These are phyloP conservation scores for Colossoma macropomum DNA, from an alignment of 2,113 vertebrate genomes.

Conservation along the genomic window DNA sequence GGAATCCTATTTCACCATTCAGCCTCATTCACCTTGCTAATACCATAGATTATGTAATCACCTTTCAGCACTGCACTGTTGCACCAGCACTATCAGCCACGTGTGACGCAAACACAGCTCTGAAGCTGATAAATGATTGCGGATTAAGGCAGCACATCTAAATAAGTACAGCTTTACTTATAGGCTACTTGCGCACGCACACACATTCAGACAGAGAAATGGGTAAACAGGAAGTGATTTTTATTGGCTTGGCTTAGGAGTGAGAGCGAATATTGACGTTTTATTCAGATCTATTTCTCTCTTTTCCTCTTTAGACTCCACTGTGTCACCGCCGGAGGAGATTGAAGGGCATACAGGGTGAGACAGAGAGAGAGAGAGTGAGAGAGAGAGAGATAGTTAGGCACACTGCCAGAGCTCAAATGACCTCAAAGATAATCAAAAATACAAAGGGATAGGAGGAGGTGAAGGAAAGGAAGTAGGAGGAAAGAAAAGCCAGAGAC, in stretches of 20 bases:
- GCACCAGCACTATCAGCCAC: background rate
- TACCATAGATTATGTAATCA: background rate
- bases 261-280: background rate
- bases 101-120: background rate
- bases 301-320: background rate
- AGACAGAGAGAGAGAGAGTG: background rate
- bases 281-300: conserved; percentile 6
- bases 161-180: background rate
- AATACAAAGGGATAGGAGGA: background rate
- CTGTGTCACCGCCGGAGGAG: background rate
- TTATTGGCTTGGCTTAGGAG: background rate
- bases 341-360: background rate
- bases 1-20: background rate
- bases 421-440: conserved; percentile 48
- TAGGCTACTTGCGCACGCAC: background rate
- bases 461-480: background rate
- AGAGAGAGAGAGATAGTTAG: background rate
- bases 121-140: background rate
- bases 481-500: background rate
- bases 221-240: background rate
- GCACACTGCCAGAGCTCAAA: background rate
- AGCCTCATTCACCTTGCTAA: conserved; percentile 2
- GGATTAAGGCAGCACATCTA: background rate
- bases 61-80: background rate
- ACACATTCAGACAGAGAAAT: background rate